These are phyloP conservation scores for Pseudorhiza aurosa DNA, from an alignment of 30 jellyfish, hydroid and myxozoan species.

Conservation along the genomic window DNA sequence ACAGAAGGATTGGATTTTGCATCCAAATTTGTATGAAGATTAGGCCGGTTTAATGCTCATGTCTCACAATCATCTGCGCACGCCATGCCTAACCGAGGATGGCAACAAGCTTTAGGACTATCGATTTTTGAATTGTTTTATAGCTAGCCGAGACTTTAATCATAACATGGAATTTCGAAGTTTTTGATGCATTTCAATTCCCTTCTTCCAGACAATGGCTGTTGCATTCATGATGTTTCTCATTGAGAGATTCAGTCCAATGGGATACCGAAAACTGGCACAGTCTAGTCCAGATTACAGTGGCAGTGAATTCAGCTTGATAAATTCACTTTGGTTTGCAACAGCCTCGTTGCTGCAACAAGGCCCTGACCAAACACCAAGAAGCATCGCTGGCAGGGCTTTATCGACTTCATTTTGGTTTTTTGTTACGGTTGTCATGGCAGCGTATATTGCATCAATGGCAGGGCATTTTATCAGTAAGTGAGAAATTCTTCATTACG, in stretches of 20 bases:
- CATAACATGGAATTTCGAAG: no score
- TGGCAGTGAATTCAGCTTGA: constrained; percentile 77
- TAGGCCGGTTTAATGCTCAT: no score
- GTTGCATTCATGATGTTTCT: constrained; percentile 65
- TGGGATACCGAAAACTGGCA: constrained; percentile 69
- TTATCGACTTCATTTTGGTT: constrained; percentile 87
- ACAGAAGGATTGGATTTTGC: no score
- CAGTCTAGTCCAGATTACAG: constrained; percentile 44
- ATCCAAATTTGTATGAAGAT: no score
- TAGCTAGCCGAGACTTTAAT: no score
- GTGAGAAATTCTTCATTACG: background rate
- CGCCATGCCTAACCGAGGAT: no score
- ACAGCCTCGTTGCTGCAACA: constrained; percentile 85
- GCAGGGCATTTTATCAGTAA: constrained; percentile 70
- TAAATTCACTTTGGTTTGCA: constrained; percentile 82
- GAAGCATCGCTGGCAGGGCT: constrained; percentile 76
- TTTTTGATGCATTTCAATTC: no score
- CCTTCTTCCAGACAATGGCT: constrained; percentile 29
- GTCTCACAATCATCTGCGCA: no score
- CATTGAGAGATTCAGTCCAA: constrained; percentile 79
- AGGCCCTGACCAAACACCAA: constrained; percentile 90
- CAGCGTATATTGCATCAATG: constrained; percentile 77
- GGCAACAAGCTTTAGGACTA: no score
- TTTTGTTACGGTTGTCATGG: constrained; percentile 63
- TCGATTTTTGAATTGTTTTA: no score